Percentiles rank a stretch among this genome's conserved stretches.
phyloP scores from a whole-genome alignment of 2,797 vertebrate species.

The Anguilla marmorata region DNA sequence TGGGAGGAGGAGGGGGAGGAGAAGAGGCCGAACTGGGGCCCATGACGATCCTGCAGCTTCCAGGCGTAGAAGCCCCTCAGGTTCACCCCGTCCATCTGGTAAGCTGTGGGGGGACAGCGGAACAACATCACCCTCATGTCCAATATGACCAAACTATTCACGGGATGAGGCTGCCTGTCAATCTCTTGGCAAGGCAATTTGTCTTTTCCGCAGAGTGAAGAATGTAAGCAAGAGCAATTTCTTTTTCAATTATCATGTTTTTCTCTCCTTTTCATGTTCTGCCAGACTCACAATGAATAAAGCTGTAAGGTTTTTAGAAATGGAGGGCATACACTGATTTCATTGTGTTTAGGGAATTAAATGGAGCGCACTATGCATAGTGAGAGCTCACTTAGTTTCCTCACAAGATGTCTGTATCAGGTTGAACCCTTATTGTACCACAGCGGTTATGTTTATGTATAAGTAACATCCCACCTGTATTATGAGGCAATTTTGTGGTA shows the following conservation, averaged over 20 bases:
- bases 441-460: not conserved
- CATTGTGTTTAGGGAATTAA: not conserved
- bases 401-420: not conserved
- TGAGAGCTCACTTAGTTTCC: not conserved
- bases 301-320: not conserved
- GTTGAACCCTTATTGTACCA: not conserved
- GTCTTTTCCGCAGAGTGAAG: not conserved
- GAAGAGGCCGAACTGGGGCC: constrained; percentile 85
- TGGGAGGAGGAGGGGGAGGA: constrained; percentile 71
- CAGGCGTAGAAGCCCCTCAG: constrained; percentile 89
- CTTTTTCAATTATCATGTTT: not conserved
- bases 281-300: not conserved
- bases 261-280: not conserved
- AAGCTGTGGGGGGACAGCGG: constrained; percentile 70
- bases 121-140: not conserved
- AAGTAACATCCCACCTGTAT: not conserved
- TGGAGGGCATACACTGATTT: not conserved
- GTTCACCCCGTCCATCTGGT: constrained; percentile 80
- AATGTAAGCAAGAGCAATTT: not conserved
- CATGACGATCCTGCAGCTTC: constrained; percentile 83
- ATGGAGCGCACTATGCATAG: not conserved
- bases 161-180: not conserved
- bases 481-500: not conserved
- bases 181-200: not conserved
- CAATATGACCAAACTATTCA: not conserved